Evolutionary conservation across 2,113 vertebrate genomes (phyloP).

Genomic region (Ciconia boyciana): DNA sequence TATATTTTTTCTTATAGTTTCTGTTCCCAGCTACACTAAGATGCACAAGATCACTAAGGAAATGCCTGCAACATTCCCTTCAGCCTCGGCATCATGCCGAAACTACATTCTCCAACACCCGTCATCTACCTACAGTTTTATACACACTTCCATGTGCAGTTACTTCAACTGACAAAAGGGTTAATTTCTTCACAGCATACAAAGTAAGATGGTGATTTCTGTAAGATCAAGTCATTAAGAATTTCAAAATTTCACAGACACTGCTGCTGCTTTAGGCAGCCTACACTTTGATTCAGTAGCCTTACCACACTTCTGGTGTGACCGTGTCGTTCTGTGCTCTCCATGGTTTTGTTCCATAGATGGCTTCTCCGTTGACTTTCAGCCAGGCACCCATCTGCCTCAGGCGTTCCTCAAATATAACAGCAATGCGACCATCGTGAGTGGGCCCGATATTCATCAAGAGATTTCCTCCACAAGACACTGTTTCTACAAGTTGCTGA

Average conservation of each 20-base stretch:
- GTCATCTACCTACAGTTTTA: background rate
- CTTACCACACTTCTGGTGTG: conserved; percentile 84
- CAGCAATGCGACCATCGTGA: conserved; percentile 82
- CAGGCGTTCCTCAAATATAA: conserved; percentile 90
- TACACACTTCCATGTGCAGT: background rate
- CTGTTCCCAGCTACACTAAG: background rate
- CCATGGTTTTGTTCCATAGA: conserved; percentile 88
- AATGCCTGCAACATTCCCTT: background rate
- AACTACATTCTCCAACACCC: background rate
- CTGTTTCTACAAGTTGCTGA: conserved; percentile 86
- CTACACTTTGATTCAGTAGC: background rate
- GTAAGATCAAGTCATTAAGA: background rate
- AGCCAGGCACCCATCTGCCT: conserved; percentile 91
- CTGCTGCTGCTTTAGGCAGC: background rate
- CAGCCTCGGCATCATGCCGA: background rate
- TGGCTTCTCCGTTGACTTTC: conserved; percentile 85
- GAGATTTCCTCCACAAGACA: conserved; percentile 93
- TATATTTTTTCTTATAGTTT: background rate
- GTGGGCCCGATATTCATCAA: conserved; percentile 93
- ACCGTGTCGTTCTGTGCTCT: conserved; percentile 84
- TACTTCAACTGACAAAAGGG: background rate
- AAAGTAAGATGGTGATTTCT: background rate
- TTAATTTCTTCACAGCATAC: background rate
- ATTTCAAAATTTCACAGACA: background rate
- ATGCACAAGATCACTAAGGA: background rate